phyloP scores from a whole-genome alignment of 2,888 invertebrate genomes.

The Diplazon laetatorius region DNA sequence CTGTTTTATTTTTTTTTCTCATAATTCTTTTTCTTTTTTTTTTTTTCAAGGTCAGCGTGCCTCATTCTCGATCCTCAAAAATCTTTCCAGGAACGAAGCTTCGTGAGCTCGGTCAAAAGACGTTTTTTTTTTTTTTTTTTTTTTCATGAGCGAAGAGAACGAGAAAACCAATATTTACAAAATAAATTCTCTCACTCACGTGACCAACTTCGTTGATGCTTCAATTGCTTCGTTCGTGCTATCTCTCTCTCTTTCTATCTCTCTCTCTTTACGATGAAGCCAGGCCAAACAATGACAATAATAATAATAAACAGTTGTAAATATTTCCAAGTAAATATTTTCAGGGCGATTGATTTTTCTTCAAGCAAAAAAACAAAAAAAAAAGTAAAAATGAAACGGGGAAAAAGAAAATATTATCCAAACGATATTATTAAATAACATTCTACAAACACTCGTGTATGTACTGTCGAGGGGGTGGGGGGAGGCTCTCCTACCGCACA shows the following conservation, averaged over 20 bases:
- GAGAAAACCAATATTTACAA: slow-evolving; percentile 77
- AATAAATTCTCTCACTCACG: slow-evolving; percentile 71
- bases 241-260: slow-evolving; percentile 5
- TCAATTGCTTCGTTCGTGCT: slow-evolving; percentile 33
- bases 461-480: no score
- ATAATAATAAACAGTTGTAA: slow-evolving; percentile 57
- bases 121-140: no score
- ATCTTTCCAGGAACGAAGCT: slow-evolving; percentile 40
- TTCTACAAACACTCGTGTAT: slow-evolving; percentile 72
- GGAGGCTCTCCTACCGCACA: slow-evolving; percentile 59
- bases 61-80: slow-evolving; percentile 33
- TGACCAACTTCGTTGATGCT: background rate
- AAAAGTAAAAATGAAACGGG: slow-evolving; percentile 46
- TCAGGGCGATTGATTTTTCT: slow-evolving; percentile 46
- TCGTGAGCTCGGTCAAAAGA: slow-evolving; percentile 44
- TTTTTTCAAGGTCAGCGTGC: slow-evolving; percentile 11
- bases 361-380: slow-evolving; percentile 64
- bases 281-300: slow-evolving; percentile 52
- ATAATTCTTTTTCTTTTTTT: slow-evolving; percentile 38
- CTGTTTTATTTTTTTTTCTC: slow-evolving; percentile 17
- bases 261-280: slow-evolving; percentile 35
- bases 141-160: slow-evolving; percentile 72
- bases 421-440: slow-evolving; percentile 69
- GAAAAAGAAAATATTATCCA: no score
- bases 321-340: slow-evolving; percentile 48